These are phyloP conservation scores for Lysiphlebus fabarum DNA, from an alignment of 1,140 invertebrate species.

Conservation along the genomic window DNA sequence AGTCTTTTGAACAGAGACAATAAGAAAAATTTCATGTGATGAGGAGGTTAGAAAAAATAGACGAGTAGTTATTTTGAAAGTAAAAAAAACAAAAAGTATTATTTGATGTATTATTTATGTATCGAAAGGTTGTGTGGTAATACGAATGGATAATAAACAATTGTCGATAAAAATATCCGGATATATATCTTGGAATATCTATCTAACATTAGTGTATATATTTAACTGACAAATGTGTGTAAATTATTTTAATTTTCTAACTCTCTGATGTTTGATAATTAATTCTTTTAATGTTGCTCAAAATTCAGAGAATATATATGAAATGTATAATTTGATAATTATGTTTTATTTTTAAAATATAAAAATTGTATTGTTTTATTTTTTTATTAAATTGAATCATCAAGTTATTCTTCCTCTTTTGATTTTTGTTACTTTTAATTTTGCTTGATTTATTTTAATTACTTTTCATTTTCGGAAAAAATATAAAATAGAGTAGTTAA, in stretches of 20 bases:
- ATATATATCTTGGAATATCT: constrained; percentile 34
- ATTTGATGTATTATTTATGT: constrained; percentile 29
- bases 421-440: too few species aligned
- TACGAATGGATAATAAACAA: constrained; percentile 48
- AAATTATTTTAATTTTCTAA: constrained; percentile 3
- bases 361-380: too few species aligned
- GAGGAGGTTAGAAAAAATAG: neutral
- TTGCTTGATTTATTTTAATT: too few species aligned
- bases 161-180: constrained; percentile 43
- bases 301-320: too few species aligned
- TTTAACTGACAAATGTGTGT: neutral
- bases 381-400: too few species aligned
- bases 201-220: constrained; percentile 16
- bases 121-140: constrained; percentile 46
- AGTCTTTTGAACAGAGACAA: neutral
- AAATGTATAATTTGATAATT: too few species aligned
- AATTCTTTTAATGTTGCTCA: constrained; percentile 33
- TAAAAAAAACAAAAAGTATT: neutral
- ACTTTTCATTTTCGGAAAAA: too few species aligned
- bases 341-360: too few species aligned
- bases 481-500: too few species aligned
- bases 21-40: neutral
- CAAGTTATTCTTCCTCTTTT: too few species aligned
- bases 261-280: constrained; percentile 42
- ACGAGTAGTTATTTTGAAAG: neutral